A percentile compares a stretch with the other conserved stretches of the same genome.
phyloP scores from a whole-genome alignment of 1,140 invertebrate species.

The Drosophila eugracilis region DNA sequence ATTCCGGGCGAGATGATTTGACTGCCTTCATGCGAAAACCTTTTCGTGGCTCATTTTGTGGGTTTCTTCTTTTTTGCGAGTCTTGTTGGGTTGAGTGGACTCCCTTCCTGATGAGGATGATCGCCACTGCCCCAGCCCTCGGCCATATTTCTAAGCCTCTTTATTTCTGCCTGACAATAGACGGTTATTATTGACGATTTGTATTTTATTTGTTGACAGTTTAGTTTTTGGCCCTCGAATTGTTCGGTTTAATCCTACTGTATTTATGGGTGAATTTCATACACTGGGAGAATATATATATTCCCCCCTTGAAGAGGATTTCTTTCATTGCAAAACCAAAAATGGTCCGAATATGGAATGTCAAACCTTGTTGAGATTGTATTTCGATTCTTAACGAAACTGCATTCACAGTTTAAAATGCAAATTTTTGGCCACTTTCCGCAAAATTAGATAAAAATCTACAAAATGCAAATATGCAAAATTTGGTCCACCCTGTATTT shows the following conservation, averaged over 20 bases:
- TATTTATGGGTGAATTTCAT: conserved; percentile 19
- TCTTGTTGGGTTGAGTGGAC: conserved; percentile 10
- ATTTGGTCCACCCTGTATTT: too few relatives aligned
- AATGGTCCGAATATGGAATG: too few relatives aligned
- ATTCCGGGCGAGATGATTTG: conserved; percentile 78
- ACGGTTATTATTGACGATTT: conserved; percentile 77
- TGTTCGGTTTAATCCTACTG: conserved; percentile 49
- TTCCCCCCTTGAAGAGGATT: too few relatives aligned
- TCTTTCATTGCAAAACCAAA: too few relatives aligned
- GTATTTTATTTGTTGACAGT: conserved; percentile 81
- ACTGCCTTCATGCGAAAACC: conserved; percentile 51
- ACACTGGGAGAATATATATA: not conserved
- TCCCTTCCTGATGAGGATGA: conserved; percentile 30
- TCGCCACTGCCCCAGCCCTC: conserved; percentile 9
- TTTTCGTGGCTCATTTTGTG: conserved; percentile 44
- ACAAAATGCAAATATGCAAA: too few relatives aligned
- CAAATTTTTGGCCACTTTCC: too few relatives aligned
- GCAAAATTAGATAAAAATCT: too few relatives aligned
- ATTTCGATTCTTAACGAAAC: too few relatives aligned
- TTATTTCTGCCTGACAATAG: conserved; percentile 46
- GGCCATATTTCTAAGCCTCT: conserved; percentile 22
- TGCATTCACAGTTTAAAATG: too few relatives aligned
- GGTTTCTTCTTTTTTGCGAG: conserved; percentile 6
- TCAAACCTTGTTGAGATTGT: too few relatives aligned
- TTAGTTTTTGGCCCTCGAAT: conserved; percentile 78